These are phyloP conservation scores for Theonella swinhoei DNA, from an alignment of 37 sponge, comb jelly and placozoan genomes.

Conservation along the genomic window DNA sequence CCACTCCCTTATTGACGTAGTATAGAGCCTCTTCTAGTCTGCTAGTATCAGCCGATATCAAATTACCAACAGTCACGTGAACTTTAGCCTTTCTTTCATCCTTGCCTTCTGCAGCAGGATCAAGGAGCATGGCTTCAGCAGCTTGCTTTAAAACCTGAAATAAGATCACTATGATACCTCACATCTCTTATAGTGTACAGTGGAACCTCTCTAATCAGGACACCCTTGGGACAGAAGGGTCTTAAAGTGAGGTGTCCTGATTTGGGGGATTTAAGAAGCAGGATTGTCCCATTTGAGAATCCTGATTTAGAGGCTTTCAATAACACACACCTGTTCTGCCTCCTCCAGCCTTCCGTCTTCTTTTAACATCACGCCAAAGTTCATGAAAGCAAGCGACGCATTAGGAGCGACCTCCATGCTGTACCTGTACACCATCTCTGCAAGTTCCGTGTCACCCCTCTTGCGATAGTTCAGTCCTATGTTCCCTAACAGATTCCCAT, in stretches of 20 bases:
- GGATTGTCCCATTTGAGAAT: too few relatives aligned
- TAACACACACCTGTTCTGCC: constrained; percentile 63
- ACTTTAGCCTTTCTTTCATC: background rate
- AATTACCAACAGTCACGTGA: background rate
- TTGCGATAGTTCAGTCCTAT: constrained; percentile 71
- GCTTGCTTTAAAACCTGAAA: background rate
- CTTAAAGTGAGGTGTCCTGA: too few relatives aligned
- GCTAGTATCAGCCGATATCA: background rate
- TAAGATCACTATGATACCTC: background rate
- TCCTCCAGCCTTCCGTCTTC: constrained; percentile 41
- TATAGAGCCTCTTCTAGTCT: background rate
- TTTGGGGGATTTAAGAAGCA: too few relatives aligned
- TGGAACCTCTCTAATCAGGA: too few relatives aligned
- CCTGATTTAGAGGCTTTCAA: too few relatives aligned
- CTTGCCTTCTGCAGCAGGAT: background rate
- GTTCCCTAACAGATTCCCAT: constrained; percentile 86
- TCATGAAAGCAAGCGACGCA: constrained; percentile 65
- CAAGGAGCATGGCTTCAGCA: background rate
- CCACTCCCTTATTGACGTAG: background rate
- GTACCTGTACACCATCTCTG: constrained; percentile 66
- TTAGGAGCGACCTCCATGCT: constrained; percentile 75
- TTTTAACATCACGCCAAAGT: constrained; percentile 76
- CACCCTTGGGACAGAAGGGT: too few relatives aligned
- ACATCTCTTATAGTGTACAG: too few relatives aligned
- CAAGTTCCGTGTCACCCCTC: constrained; percentile 31